phyloP scores from a whole-genome alignment of 2,797 vertebrate genomes.

The Eurystomus glaucurus region DNA sequence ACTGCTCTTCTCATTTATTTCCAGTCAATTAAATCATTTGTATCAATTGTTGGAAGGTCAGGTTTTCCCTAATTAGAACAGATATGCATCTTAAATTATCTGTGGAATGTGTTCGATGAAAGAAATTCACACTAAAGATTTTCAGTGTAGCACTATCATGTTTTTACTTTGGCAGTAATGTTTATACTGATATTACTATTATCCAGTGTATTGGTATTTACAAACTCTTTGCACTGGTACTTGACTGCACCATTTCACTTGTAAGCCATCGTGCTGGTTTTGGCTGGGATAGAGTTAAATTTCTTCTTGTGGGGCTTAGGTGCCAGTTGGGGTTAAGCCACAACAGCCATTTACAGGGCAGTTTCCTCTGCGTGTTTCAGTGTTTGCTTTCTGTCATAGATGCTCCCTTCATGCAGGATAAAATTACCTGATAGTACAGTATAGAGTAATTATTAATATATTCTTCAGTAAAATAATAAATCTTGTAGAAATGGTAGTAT shows the following conservation, averaged over 20 bases:
- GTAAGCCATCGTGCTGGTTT: neutral
- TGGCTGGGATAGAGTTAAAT: neutral
- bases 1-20: neutral
- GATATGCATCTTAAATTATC: neutral
- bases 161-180: neutral
- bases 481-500: neutral
- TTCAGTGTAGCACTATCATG: neutral
- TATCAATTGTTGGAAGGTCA: neutral
- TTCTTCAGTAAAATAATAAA: neutral
- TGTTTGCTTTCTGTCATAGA: neutral
- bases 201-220: neutral
- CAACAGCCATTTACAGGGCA: neutral
- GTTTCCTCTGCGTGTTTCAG: neutral
- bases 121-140: neutral
- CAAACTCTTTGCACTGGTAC: neutral
- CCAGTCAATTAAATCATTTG: neutral
- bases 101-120: neutral
- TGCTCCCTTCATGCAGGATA: neutral
- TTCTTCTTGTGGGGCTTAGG: neutral
- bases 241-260: neutral
- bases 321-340: neutral
- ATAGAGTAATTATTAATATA: neutral
- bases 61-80: slow-evolving; percentile 5
- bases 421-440: neutral
- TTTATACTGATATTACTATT: neutral